A percentile compares a stretch with the other conserved stretches of the same genome.
Evolutionary conservation across 2,113 vertebrate species (phyloP).

Genomic region (Corythornis madagascariensis): DNA sequence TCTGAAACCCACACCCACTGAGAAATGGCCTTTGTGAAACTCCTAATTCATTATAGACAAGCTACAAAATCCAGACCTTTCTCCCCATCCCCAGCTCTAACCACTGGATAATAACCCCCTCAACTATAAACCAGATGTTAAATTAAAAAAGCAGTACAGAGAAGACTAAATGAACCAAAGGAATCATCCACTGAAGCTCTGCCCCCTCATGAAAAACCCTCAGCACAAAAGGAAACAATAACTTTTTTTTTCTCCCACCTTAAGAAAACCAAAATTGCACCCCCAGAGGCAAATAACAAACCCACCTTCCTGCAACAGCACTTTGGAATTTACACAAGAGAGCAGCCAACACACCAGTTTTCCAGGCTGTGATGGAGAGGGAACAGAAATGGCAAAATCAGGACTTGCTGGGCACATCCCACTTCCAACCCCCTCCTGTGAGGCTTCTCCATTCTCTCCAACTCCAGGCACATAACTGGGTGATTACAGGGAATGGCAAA

Average conservation of each 20-base stretch:
- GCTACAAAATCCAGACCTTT: not conserved
- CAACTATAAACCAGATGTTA: not conserved
- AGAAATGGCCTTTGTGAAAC: not conserved
- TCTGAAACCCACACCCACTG: not conserved
- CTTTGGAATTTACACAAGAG: not conserved
- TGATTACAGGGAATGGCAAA: accelerated
- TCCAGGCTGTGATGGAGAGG: not conserved
- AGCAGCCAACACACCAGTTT: not conserved
- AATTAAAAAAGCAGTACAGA: not conserved
- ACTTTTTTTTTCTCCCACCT: too few relatives aligned
- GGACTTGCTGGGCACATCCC: not conserved
- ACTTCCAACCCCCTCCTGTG: not conserved
- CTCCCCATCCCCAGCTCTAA: not conserved
- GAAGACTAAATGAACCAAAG: not conserved
- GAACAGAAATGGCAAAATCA: not conserved
- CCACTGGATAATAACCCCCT: not conserved
- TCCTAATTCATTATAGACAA: not conserved
- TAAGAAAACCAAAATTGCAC: not conserved
- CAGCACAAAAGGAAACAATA: not conserved
- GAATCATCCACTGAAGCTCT: not conserved
- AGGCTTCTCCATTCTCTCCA: not conserved
- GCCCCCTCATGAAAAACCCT: not conserved
- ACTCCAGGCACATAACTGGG: accelerated
- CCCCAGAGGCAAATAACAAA: not conserved
- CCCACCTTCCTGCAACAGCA: not conserved